Percentiles rank a stretch among this genome's conserved stretches.
Evolutionary conservation across 2,797 vertebrate species (phyloP).

Genomic region (Scolopax bukidnonensis): DNA sequence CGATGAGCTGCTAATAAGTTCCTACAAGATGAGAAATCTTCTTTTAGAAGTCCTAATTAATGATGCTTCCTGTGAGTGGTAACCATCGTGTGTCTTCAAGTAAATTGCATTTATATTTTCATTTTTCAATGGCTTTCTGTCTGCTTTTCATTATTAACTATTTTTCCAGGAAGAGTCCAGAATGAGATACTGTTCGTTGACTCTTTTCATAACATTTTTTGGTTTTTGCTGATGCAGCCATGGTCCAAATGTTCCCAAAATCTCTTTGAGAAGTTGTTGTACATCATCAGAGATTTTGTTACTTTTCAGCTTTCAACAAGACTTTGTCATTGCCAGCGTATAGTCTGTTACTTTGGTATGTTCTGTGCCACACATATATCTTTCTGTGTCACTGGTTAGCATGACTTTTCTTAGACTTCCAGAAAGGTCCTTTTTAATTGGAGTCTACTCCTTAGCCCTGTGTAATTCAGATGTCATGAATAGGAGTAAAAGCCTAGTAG

Average conservation of each 20-base stretch:
- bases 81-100: background rate
- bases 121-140: background rate
- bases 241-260: background rate
- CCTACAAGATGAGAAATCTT: slow-evolving; percentile 28
- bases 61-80: background rate
- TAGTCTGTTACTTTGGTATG: background rate
- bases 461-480: background rate
- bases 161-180: slow-evolving; percentile 7
- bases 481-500: background rate
- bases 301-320: background rate
- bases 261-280: background rate
- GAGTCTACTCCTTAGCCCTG: background rate
- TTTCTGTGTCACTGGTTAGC: background rate
- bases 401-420: background rate
- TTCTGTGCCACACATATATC: background rate
- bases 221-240: background rate
- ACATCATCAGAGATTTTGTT: background rate
- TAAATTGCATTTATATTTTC: background rate
- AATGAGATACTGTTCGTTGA: background rate
- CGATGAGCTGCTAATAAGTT: slow-evolving; percentile 15
- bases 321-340: background rate
- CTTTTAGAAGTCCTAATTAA: slow-evolving; percentile 47
- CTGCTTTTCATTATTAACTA: slow-evolving; percentile 32
- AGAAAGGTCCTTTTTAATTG: background rate
- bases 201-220: background rate